phyloP scores from a whole-genome alignment of 2,888 invertebrate species.

The Laothoe populi region DNA sequence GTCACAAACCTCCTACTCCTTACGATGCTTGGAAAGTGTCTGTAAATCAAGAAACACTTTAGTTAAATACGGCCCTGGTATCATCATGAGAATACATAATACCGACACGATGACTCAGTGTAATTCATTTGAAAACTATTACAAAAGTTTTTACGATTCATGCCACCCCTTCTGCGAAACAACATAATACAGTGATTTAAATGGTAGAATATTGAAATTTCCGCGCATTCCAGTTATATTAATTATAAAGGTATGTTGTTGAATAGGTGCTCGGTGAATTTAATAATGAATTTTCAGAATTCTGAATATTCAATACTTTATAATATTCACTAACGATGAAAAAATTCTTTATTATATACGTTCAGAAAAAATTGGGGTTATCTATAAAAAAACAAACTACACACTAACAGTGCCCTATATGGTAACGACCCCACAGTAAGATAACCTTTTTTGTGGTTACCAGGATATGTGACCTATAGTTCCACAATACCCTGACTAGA shows the following conservation, averaged over 20 bases:
- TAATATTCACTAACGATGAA: no score
- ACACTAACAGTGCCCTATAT: no score
- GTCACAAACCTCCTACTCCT: not conserved
- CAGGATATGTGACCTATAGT: no score
- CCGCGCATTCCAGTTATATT: conserved; percentile 13
- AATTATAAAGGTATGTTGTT: not conserved
- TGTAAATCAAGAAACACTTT: not conserved
- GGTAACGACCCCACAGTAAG: no score
- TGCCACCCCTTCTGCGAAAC: conserved; percentile 43
- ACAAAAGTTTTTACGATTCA: conserved; percentile 36
- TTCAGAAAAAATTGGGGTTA: no score
- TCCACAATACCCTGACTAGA: no score
- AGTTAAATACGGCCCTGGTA: conserved; percentile 23
- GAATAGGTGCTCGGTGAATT: not conserved
- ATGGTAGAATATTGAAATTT: conserved; percentile 24
- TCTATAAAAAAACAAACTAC: no score
- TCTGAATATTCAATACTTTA: not conserved
- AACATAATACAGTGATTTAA: conserved; percentile 45
- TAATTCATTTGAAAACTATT: conserved; percentile 41
- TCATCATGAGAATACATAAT: conserved; percentile 43
- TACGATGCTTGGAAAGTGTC: not conserved
- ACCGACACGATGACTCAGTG: conserved; percentile 38
- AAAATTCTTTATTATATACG: no score
- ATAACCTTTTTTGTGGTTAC: no score
- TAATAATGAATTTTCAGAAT: not conserved